These are phyloP conservation scores for Falco novaeseelandiae DNA, from an alignment of 2,797 vertebrate genomes.

Conservation along the genomic window DNA sequence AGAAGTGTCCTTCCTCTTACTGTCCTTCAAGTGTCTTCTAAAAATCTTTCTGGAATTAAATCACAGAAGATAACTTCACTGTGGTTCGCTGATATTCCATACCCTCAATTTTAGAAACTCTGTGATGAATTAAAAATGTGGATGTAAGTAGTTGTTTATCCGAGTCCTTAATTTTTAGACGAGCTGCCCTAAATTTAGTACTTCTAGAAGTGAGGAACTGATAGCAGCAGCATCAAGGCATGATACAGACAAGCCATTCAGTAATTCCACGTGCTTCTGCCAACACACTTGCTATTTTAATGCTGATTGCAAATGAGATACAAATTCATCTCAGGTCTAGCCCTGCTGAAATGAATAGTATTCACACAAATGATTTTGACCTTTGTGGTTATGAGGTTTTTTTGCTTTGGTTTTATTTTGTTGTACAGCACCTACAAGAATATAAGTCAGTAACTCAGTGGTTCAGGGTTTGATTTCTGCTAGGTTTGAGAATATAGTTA, in stretches of 20 bases:
- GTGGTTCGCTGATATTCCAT: neutral
- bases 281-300: slow-evolving; percentile 50
- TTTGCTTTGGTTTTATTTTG: neutral
- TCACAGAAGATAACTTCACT: neutral
- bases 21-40: neutral
- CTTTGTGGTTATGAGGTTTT: neutral
- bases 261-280: neutral
- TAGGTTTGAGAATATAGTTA: neutral
- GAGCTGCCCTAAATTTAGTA: slow-evolving; percentile 29
- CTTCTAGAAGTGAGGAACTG: slow-evolving; percentile 5
- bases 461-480: neutral
- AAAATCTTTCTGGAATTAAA: neutral
- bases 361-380: neutral
- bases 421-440: neutral
- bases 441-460: neutral
- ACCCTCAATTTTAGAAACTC: neutral
- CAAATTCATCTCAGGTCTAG: neutral
- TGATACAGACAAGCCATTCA: slow-evolving; percentile 21
- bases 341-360: neutral
- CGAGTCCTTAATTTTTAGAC: slow-evolving; percentile 25
- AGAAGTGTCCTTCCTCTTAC: neutral
- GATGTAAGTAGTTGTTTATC: slow-evolving; percentile 2
- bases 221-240: neutral
- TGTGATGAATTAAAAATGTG: neutral
- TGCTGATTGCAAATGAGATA: neutral